phyloP scores from a whole-genome alignment of 2,797 vertebrate genomes.

The Hozukius guyotensis region DNA sequence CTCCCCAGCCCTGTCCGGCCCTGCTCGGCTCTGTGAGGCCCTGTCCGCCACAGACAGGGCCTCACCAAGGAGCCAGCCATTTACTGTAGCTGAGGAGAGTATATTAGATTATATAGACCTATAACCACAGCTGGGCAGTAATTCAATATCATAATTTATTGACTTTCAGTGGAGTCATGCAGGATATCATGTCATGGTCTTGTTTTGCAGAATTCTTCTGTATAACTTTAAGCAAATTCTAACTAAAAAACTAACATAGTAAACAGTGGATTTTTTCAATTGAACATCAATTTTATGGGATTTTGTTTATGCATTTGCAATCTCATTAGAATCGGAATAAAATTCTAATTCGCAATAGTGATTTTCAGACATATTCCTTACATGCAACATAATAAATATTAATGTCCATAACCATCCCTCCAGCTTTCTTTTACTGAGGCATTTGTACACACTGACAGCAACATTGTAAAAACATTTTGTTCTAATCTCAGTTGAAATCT shows the following conservation, averaged over 20 bases:
- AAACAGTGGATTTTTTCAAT: not conserved
- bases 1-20: constrained; percentile 49
- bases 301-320: not conserved
- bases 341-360: not conserved
- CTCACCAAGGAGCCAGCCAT: not conserved
- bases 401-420: not conserved
- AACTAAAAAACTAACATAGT: not conserved
- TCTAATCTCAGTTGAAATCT: not conserved
- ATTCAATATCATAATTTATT: not conserved
- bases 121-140: not conserved
- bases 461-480: not conserved
- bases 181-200: not conserved
- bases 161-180: not conserved
- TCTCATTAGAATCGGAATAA: not conserved
- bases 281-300: not conserved
- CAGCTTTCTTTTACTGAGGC: not conserved
- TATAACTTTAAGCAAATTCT: not conserved
- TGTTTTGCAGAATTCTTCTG: not conserved
- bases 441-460: not conserved
- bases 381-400: not conserved
- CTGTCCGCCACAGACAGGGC: constrained; percentile 31
- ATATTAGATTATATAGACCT: not conserved
- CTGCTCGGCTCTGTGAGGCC: constrained; percentile 46
- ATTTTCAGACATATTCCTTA: not conserved
- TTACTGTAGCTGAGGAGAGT: not conserved